Percentiles rank a stretch among this genome's conserved stretches.
Evolutionary conservation across 1,140 invertebrate genomes (phyloP).

Genomic region (Tetragnatha versicolor): DNA sequence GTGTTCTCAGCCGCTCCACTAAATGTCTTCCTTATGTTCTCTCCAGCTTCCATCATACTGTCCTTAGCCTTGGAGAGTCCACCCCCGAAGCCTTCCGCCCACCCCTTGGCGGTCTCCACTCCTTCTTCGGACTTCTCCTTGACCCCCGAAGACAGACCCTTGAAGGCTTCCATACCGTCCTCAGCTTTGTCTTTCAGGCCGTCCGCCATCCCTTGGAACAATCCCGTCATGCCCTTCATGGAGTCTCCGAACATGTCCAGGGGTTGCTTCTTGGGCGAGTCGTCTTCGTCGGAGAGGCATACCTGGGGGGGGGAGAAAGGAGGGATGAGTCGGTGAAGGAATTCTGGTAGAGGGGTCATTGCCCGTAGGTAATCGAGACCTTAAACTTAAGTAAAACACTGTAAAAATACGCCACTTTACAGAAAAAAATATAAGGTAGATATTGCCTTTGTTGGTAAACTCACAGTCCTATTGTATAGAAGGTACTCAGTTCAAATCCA

Average conservation of each 20-base stretch:
- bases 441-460: too few relatives aligned
- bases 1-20: neutral
- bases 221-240: neutral
- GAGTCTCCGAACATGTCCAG: neutral
- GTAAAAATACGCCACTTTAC: too few relatives aligned
- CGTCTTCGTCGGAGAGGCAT: too few relatives aligned
- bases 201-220: conserved; percentile 5
- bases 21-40: conserved; percentile 12
- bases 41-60: neutral
- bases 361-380: too few relatives aligned
- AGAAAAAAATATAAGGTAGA: too few relatives aligned
- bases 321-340: too few relatives aligned
- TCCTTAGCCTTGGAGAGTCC: conserved; percentile 1
- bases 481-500: too few relatives aligned
- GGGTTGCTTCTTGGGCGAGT: too few relatives aligned
- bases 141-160: neutral
- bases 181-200: conserved; percentile 19
- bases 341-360: too few relatives aligned
- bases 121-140: conserved; percentile 14
- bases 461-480: too few relatives aligned
- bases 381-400: too few relatives aligned
- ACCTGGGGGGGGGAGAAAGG: too few relatives aligned
- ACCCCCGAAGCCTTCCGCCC: neutral
- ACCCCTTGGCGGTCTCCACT: neutral
- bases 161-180: neutral